phyloP scores from a whole-genome alignment of 2,797 vertebrate species.

The Phrynocephalus forsythii region DNA sequence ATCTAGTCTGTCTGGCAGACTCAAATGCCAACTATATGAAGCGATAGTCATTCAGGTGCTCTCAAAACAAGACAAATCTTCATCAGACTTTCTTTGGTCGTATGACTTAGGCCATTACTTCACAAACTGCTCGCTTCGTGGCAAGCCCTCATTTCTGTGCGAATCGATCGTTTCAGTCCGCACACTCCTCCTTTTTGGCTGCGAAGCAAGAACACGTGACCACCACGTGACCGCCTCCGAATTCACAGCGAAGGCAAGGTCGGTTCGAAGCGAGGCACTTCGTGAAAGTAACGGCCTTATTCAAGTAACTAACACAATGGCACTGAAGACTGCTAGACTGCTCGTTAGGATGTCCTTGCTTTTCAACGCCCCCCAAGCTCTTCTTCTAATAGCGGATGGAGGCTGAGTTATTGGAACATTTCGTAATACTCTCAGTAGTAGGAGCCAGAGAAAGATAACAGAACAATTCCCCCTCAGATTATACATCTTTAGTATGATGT shows the following conservation, averaged over 20 bases:
- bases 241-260: too few relatives aligned
- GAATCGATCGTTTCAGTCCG: too few relatives aligned
- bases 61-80: not conserved
- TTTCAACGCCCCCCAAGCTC: not conserved
- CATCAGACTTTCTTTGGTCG: not conserved
- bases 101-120: too few relatives aligned
- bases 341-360: not conserved
- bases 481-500: too few relatives aligned
- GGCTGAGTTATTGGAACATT: too few relatives aligned
- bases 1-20: not conserved
- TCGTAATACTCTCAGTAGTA: not conserved
- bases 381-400: not conserved
- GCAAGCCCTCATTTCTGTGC: too few relatives aligned
- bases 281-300: too few relatives aligned
- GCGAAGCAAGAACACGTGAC: too few relatives aligned
- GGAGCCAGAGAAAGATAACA: not conserved
- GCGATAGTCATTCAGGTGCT: not conserved
- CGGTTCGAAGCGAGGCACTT: too few relatives aligned
- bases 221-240: too few relatives aligned
- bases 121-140: too few relatives aligned
- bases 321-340: not conserved
- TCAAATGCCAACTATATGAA: not conserved
- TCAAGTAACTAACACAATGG: not conserved
- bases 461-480: not conserved
- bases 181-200: too few relatives aligned